Conservation (phyloP, 2,888 invertebrate genomes). For the Eueremaeus valkanovi region DNA sequence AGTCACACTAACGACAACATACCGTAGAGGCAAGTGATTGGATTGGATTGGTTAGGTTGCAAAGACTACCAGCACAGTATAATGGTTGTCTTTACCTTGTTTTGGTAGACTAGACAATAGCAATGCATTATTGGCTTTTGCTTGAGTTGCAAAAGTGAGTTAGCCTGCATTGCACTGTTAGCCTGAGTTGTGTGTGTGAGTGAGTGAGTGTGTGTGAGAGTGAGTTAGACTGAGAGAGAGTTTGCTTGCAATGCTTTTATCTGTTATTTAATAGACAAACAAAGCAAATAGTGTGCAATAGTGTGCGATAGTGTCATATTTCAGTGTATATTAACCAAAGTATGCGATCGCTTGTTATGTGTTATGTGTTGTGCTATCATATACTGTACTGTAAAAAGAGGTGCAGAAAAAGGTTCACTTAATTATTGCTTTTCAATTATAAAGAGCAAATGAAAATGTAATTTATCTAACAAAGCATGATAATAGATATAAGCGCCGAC, state of each 20-base stretch:
- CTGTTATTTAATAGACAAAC: slow-evolving; percentile 24
- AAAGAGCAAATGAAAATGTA: slow-evolving; percentile 33
- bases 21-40: slow-evolving; percentile 1
- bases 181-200: too few species aligned
- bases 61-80: too few species aligned
- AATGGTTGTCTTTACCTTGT: slow-evolving; percentile 34
- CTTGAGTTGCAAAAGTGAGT: slow-evolving; percentile 2
- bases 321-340: slow-evolving; percentile 21
- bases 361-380: slow-evolving; percentile 13
- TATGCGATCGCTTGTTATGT: background rate
- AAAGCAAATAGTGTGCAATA: background rate
- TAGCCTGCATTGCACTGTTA: background rate
- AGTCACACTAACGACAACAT: background rate
- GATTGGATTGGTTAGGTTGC: slow-evolving; percentile 1
- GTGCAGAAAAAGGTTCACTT: slow-evolving; percentile 5
- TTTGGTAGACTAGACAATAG: slow-evolving; percentile 28
- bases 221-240: too few species aligned
- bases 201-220: too few species aligned
- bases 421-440: slow-evolving; percentile 35
- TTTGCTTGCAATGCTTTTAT: slow-evolving; percentile 9
- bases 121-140: slow-evolving; percentile 31
- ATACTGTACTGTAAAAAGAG: background rate
- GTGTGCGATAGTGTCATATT: slow-evolving; percentile 9
- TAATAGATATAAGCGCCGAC: slow-evolving; percentile 33
- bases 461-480: slow-evolving; percentile 34